Base-by-base conservation (phyloP, 2,113 vertebrate genomes). In the Theristicus caerulescens region DNA sequence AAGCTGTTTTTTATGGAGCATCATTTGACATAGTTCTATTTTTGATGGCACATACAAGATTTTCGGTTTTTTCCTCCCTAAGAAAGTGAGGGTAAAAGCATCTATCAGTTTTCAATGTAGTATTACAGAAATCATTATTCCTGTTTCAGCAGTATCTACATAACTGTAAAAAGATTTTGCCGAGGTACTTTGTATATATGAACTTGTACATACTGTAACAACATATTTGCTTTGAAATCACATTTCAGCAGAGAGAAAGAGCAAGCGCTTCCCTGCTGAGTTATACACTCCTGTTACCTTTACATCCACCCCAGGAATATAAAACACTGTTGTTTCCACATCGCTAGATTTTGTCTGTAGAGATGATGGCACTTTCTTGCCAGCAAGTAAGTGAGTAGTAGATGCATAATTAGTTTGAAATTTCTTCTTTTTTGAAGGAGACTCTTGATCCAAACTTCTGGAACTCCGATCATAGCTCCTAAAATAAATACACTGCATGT, bases 241-340 rank as follows among this genome's bases (percentile, higher is more conserved):
- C 64, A 77, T 42, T 44, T 73, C 36, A 59, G 44, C 22, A 72
- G 27, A n/a, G 47, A 59, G 64, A 57, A 88, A 62, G 70, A 92
- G 27, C 24, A 49, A 44, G 40, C 22, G 47, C 20, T 82, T 93
- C 31, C 31, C 67, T 42, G 34, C 25, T 19, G 36, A 57, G 34
- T 44, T 76, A 58, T 4, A 57, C 34, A 3, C n/a, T 81, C 25
- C 64, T 70, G 90, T 96, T 97, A 99, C 99, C 99, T 99, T 99
- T 55, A 99, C 99, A 83, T 99, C 99, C 66, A 99, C 99, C 86
- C 99, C 99, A 91, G 99, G 99, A 97, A 99, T 99, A 96, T 99
- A 99, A 93, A 99, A 99, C 38, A 99, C 98, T 24, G 99, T 99
- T 79, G 99, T 99, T 96, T 99, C 99, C 87, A 99, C 97, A 96